phyloP scores from a whole-genome alignment of 2,113 vertebrate species.

The Pluvialis apricaria region DNA sequence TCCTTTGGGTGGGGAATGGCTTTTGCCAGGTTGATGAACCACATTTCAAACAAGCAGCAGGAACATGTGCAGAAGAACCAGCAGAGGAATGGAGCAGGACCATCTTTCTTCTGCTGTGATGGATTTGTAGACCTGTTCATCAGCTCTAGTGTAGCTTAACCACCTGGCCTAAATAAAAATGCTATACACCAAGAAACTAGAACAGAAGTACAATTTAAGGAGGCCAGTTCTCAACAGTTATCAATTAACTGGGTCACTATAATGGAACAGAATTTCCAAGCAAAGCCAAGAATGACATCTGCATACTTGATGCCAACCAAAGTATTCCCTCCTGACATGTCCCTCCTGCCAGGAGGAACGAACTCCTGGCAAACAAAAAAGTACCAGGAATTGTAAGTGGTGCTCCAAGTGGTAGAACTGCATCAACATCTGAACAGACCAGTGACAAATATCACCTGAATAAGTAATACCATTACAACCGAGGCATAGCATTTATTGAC shows the following conservation, averaged over 20 bases:
- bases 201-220: not conserved
- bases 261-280: not conserved
- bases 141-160: not conserved
- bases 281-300: not conserved
- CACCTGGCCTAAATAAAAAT: not conserved
- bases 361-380: not conserved
- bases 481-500: not conserved
- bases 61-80: not conserved
- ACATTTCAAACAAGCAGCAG: not conserved
- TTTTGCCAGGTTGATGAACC: not conserved
- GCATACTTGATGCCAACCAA: not conserved
- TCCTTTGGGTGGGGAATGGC: not conserved
- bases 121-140: not conserved
- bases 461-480: not conserved
- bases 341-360: not conserved
- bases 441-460: not conserved
- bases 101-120: not conserved
- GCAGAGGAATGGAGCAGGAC: not conserved
- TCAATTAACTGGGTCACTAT: not conserved
- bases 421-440: not conserved
- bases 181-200: not conserved
- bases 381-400: not conserved
- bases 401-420: not conserved
- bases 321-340: not conserved
- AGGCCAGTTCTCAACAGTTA: not conserved